phyloP scores from a whole-genome alignment of 2,888 invertebrate species.

The Spicauda simplicius region DNA sequence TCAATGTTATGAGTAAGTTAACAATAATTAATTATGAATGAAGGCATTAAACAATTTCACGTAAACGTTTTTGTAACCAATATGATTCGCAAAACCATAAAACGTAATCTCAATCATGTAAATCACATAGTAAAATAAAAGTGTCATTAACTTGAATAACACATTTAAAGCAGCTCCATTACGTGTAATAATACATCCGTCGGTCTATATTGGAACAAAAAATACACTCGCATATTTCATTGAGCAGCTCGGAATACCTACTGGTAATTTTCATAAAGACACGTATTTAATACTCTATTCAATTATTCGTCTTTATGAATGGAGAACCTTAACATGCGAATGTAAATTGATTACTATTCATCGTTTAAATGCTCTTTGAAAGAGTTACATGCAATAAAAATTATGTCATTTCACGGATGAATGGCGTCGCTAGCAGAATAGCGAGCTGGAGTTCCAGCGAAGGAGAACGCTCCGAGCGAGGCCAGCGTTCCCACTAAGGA shows the following conservation, averaged over 20 bases:
- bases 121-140: constrained; percentile 15
- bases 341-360: constrained; percentile 35
- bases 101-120: background rate
- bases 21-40: no score
- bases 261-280: constrained; percentile 31
- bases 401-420: constrained; percentile 36
- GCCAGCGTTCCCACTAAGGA: constrained; percentile 19
- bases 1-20: no score
- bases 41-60: no score
- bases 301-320: constrained; percentile 36
- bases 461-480: constrained; percentile 16
- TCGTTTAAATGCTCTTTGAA: constrained; percentile 31
- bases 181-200: constrained; percentile 31
- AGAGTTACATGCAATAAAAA: constrained; percentile 36
- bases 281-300: constrained; percentile 30
- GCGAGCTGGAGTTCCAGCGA: constrained; percentile 9
- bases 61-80: no score
- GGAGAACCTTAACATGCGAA: constrained; percentile 31
- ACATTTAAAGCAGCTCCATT: constrained; percentile 16
- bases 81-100: background rate
- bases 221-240: constrained; percentile 26
- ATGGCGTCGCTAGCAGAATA: constrained; percentile 28
- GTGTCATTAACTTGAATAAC: constrained; percentile 27
- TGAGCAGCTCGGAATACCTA: constrained; percentile 13
- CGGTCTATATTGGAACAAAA: constrained; percentile 29